These are phyloP conservation scores for Polypedilum vanderplanki DNA, from an alignment of 1,140 invertebrate genomes.

Conservation along the genomic window DNA sequence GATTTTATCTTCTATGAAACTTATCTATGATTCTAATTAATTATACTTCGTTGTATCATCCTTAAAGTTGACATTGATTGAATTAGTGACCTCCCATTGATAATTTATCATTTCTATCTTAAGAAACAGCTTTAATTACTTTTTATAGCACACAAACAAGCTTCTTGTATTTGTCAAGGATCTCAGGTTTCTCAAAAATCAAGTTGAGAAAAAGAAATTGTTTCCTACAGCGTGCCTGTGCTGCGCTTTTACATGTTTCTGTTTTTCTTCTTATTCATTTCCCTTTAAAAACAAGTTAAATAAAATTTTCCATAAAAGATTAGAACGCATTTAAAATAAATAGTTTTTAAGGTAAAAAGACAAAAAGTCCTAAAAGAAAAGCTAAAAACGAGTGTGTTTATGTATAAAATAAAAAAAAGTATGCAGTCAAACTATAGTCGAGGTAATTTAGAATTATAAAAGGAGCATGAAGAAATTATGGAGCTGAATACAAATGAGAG, in stretches of 20 bases:
- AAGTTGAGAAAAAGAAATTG: too few species aligned
- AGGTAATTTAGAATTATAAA: constrained; percentile 22
- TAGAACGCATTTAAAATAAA: too few species aligned
- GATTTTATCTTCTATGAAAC: not conserved
- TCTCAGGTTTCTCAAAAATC: too few species aligned
- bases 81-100: not conserved
- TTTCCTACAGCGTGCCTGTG: not conserved
- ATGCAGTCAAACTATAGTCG: not conserved
- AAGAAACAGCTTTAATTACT: not conserved
- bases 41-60: not conserved
- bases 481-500: constrained; percentile 22
- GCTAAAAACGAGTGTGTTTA: too few species aligned
- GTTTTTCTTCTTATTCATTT: not conserved
- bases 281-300: too few species aligned
- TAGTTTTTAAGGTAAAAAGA: too few species aligned
- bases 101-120: not conserved
- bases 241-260: not conserved
- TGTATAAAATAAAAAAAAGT: not conserved
- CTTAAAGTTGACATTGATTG: not conserved
- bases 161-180: not conserved
- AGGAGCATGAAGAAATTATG: constrained; percentile 1
- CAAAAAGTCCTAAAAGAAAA: not conserved
- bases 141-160: not conserved
- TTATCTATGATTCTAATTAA: not conserved
- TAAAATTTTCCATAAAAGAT: too few species aligned